A percentile compares a stretch with the other conserved stretches of the same genome.
phyloP scores from a whole-genome alignment of 2,797 vertebrate species.

The Staurois parvus region DNA sequence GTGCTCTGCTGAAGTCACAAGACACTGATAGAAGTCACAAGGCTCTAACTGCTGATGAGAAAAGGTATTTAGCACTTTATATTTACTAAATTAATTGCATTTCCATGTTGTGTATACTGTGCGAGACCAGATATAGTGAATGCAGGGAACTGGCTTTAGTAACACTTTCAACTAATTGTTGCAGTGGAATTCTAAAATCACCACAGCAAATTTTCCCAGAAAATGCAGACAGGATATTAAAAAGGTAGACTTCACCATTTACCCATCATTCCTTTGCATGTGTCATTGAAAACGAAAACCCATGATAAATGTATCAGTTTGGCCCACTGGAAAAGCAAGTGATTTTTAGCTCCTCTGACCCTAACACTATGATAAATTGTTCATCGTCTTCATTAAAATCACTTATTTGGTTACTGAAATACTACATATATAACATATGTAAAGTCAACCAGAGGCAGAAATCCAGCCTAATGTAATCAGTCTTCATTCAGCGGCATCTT shows the following conservation, averaged over 20 bases:
- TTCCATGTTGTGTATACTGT: too few relatives aligned
- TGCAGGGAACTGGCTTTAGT: too few relatives aligned
- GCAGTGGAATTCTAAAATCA: too few relatives aligned
- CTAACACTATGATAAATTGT: constrained; percentile 54
- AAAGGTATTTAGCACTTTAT: too few relatives aligned
- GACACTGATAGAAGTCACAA: too few relatives aligned
- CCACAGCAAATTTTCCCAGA: too few relatives aligned
- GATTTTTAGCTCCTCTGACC: constrained; percentile 42
- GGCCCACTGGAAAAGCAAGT: constrained; percentile 25
- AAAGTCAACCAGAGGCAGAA: constrained; percentile 60
- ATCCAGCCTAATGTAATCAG: constrained; percentile 60
- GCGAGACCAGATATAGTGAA: too few relatives aligned
- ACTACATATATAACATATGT: constrained; percentile 61
- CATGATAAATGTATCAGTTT: constrained; percentile 36
- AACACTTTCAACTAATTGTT: too few relatives aligned
- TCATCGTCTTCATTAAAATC: constrained; percentile 53
- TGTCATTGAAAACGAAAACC: constrained; percentile 14
- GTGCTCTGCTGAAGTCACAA: too few relatives aligned
- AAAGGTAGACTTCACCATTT: too few relatives aligned
- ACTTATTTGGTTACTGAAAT: constrained; percentile 54
- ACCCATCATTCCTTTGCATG: background rate
- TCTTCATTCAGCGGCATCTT: constrained; percentile 62
- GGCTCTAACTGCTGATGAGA: too few relatives aligned
- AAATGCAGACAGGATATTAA: background rate
- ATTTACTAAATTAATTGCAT: too few relatives aligned